Base-by-base conservation (phyloP, 2,113 vertebrate genomes). In the Pica pica region DNA sequence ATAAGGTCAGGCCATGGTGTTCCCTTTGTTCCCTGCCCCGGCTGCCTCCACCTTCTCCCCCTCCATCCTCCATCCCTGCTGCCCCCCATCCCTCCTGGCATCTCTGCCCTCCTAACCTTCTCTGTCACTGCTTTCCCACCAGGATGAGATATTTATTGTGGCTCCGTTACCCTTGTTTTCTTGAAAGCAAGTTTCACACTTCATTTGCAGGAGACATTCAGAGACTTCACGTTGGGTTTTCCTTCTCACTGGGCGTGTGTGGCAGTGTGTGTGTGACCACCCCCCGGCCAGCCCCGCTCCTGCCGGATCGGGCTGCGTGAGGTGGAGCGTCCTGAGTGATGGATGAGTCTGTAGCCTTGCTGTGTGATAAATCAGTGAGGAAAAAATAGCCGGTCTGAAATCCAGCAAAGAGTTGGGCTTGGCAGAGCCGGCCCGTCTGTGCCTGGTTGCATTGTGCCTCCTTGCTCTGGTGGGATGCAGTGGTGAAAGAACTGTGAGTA, bases 141-240 rank as follows among this genome's bases (percentile, higher is more conserved):
- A n/a, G 44, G 73, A 90, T 97, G 87, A 94, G 96, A 97, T 94
- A 96, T 96, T 95, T 80, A 97, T 76, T 8, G n/a, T 56, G 87
- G 59, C 83, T 97, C 89, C 0, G 55, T 94, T 95, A 90, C 91
- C 23, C 87, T 74, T 90, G 86, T 93, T 94, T 90, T 91, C 85
- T 71, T 85, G 91, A 90, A 94, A 97, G 85, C 9, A 0, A 7
- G 55, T 96, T 97, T 97, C 94, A 96, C 78, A 89, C 94, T 95
- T 96, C 85, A 71, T 95, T 96, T 97, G 93, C 73, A 35, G 73
- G 67, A 61, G 75, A 85, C 89, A 78, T 47, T 93, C 63, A 61
- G 92, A 79, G 87, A 13, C 73, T 96, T 94, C 44, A 16, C 1
- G 3, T 41, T 1, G 4, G 71, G 65, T 93, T 96, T 95, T 92